Evolutionary conservation across 2,113 vertebrate genomes (phyloP), one percentile per base, ranked within the genome.

Genomic region (Malaclemys terrapin): DNA sequence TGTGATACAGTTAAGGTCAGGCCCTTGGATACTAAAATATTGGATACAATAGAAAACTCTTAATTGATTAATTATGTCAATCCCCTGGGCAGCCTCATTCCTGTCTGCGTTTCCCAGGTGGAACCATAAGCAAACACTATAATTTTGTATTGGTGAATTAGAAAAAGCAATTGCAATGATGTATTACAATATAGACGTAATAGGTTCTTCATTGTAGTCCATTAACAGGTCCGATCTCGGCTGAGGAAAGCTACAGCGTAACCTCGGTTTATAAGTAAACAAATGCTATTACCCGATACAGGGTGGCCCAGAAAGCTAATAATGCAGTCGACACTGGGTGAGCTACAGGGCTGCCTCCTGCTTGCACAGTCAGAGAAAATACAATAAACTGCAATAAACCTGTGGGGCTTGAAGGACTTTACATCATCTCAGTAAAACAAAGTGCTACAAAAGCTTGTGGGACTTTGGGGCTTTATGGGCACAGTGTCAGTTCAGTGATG

Each of bases 291-390:
- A 92, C 93, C 91, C 53, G 92, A 85, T 95, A 87, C 31, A 89
- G 79, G 24, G 89, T 96, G 84, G 81, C 87, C 94, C 79, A 85
- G 65, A 35, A 65, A 95, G 83, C 42, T 93, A 79, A 92, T 95
- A 95, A 96, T 96, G 27, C 8, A 95, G 95, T 96, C 79, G 87
- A 82, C 35, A 84, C 87, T 47, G 80, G 83, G 88, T 85, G 85
- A 95, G 45, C 78, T 93, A 96, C 89, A 95, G 86, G 42, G 72
- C 87, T 94, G 91, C 89, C 57, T 94, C 78, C 90, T 95, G 96
- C 83, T 89, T 89, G 82, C 31, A 56, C 94, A 95, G 95, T 95
- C 97, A 96, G 89, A 89, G 85, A 94, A 95, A 96, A 96, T 97
- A 97, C 85, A 93, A 79, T 50, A 81, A n/a, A 0, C 0, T 94